Conservation (phyloP, 2,888 invertebrate species). For the Eupeodes luniger region DNA sequence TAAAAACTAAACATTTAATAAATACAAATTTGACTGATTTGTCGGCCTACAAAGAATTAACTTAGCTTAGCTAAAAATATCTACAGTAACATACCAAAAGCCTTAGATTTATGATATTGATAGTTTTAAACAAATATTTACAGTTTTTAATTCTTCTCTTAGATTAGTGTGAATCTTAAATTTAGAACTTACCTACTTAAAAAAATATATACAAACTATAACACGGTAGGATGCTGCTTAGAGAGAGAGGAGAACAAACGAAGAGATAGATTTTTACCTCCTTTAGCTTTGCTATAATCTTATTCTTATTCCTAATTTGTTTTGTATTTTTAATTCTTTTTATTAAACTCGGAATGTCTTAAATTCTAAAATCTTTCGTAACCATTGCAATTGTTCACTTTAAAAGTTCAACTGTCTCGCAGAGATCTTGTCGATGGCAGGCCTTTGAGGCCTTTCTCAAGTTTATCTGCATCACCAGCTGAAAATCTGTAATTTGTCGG, state of each 20-base stretch:
- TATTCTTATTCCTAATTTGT: neutral
- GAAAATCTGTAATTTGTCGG: conserved; percentile 87
- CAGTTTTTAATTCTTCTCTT: neutral
- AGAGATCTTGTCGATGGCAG: conserved; percentile 88
- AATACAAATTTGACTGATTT: neutral
- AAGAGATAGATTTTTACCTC: conserved; percentile 28
- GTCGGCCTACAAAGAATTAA: neutral
- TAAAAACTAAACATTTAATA: neutral
- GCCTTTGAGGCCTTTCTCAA: conserved; percentile 86
- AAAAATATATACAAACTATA: conserved; percentile 54
- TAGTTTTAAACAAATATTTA: conserved; percentile 15
- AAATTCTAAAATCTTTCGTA: conserved; percentile 69
- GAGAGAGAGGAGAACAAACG: conserved; percentile 54
- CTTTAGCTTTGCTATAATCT: conserved; percentile 17
- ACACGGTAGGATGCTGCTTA: conserved; percentile 48
- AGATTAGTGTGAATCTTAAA: neutral
- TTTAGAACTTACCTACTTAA: neutral
- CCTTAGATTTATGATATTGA: neutral
- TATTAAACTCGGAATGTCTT: conserved; percentile 9
- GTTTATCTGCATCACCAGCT: conserved; percentile 88
- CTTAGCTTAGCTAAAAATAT: conserved; percentile 43
- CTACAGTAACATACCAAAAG: conserved; percentile 28
- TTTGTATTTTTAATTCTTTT: neutral
- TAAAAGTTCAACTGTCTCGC: conserved; percentile 85
- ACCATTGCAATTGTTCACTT: conserved; percentile 53